Evolutionary conservation across 2,888 invertebrate genomes (phyloP).

Genomic region (Tetrapedia diversipes): DNA sequence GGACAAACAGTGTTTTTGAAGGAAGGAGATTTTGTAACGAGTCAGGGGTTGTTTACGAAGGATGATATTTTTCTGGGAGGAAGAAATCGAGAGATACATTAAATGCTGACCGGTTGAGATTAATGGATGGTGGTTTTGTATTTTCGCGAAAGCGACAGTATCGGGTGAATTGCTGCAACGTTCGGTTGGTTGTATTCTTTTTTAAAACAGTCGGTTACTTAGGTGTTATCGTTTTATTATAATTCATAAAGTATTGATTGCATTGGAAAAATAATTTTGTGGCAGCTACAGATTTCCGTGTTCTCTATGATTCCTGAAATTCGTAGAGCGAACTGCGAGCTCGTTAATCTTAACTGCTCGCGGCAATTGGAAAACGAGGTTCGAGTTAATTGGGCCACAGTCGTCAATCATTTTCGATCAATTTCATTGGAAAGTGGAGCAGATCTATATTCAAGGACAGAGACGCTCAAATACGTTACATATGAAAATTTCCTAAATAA

Average conservation of each 20-base stretch:
- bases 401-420: conserved; percentile 31
- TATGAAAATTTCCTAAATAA: not conserved
- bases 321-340: conserved; percentile 9
- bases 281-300: not conserved
- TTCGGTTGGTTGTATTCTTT: not conserved
- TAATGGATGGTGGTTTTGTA: not conserved
- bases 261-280: too few relatives aligned
- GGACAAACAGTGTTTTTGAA: not conserved
- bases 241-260: too few relatives aligned
- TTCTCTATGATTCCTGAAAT: not conserved
- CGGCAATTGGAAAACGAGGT: conserved; percentile 4
- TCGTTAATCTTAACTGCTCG: conserved; percentile 32
- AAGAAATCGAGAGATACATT: not conserved
- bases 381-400: conserved; percentile 22
- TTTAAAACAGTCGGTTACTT: not conserved
- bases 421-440: conserved; percentile 18
- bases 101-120: too few relatives aligned
- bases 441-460: conserved; percentile 5
- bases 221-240: not conserved
- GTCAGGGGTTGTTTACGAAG: not conserved
- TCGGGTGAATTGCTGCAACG: not conserved
- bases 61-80: not conserved
- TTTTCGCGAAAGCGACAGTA: not conserved
- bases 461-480: not conserved
- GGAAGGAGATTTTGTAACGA: not conserved